These are phyloP conservation scores for Macropis europaea DNA, from an alignment of 2,888 invertebrate genomes.

Conservation along the genomic window DNA sequence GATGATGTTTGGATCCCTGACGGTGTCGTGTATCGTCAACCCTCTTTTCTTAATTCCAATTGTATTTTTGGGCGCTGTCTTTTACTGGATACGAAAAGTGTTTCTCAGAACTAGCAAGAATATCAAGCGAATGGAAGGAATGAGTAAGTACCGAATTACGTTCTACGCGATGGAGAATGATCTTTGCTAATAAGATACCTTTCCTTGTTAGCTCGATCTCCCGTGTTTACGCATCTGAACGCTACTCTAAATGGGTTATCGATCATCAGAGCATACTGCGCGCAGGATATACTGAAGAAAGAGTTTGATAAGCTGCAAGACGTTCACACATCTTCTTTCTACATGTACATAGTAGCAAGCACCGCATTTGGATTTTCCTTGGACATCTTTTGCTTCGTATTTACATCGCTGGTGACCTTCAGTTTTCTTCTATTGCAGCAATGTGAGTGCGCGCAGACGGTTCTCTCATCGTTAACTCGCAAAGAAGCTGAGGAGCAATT, in stretches of 20 bases:
- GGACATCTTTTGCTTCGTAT: constrained; percentile 84
- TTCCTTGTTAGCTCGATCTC: constrained; percentile 85
- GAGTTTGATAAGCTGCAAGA: constrained; percentile 84
- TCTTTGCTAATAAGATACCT: background rate
- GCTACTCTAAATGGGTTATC: constrained; percentile 88
- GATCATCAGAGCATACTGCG: constrained; percentile 87
- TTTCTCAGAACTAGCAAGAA: constrained; percentile 88
- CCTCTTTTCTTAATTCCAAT: constrained; percentile 84
- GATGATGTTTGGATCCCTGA: constrained; percentile 82
- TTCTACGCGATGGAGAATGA: background rate
- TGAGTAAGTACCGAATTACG: constrained; percentile 80
- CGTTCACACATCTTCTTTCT: constrained; percentile 79
- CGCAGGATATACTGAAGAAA: constrained; percentile 83
- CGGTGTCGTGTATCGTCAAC: constrained; percentile 84
- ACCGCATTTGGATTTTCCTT: constrained; percentile 81
- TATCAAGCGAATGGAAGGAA: constrained; percentile 85
- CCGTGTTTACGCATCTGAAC: constrained; percentile 89
- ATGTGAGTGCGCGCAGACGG: constrained; percentile 54
- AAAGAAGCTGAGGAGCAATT: too few relatives aligned
- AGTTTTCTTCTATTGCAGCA: constrained; percentile 81
- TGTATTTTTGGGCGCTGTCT: constrained; percentile 82
- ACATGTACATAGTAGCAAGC: constrained; percentile 80
- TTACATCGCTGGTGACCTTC: constrained; percentile 84
- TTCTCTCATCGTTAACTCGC: background rate
- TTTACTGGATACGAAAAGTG: constrained; percentile 83